phyloP scores from a whole-genome alignment of 2,113 vertebrate genomes.

The Edolisoma coerulescens region DNA sequence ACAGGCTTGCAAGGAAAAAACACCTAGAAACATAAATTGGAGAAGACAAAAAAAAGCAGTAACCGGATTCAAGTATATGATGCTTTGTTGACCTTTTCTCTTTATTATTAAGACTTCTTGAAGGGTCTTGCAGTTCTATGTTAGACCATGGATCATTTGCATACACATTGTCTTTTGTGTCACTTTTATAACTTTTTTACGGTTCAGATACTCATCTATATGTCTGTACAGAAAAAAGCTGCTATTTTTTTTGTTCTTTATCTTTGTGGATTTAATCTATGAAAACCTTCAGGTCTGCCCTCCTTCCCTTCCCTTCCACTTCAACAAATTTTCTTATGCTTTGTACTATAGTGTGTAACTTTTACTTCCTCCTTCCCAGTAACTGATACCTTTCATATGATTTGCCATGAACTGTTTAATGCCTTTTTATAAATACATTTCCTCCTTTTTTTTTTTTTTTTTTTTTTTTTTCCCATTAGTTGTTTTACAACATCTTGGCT shows the following conservation, averaged over 20 bases:
- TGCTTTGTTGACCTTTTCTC: constrained; percentile 76
- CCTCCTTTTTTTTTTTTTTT: constrained; percentile 45
- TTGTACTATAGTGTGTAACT: constrained; percentile 78
- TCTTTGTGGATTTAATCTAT: constrained; percentile 91
- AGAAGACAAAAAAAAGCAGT: constrained; percentile 68
- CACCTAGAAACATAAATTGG: constrained; percentile 41
- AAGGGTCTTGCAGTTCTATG: constrained; percentile 91
- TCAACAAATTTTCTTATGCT: constrained; percentile 83
- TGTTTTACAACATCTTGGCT: constrained; percentile 59
- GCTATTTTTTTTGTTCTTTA: constrained; percentile 96
- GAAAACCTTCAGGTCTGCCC: constrained; percentile 93
- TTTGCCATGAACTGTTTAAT: constrained; percentile 85
- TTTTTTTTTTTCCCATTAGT: neutral
- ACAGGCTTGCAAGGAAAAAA: constrained; percentile 51
- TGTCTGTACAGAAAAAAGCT: constrained; percentile 98
- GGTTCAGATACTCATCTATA: constrained; percentile 95
- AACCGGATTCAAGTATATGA: constrained; percentile 73
- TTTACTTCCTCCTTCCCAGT: constrained; percentile 65
- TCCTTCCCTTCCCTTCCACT: constrained; percentile 57
- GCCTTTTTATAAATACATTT: constrained; percentile 83
- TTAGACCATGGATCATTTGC: constrained; percentile 89
- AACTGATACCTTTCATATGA: constrained; percentile 72
- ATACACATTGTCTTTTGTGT: constrained; percentile 89
- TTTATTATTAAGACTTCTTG: constrained; percentile 82
- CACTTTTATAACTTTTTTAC: constrained; percentile 99